Evolutionary conservation across 1,140 invertebrate genomes (phyloP).

Genomic region (Drosophila subpulchrella): DNA sequence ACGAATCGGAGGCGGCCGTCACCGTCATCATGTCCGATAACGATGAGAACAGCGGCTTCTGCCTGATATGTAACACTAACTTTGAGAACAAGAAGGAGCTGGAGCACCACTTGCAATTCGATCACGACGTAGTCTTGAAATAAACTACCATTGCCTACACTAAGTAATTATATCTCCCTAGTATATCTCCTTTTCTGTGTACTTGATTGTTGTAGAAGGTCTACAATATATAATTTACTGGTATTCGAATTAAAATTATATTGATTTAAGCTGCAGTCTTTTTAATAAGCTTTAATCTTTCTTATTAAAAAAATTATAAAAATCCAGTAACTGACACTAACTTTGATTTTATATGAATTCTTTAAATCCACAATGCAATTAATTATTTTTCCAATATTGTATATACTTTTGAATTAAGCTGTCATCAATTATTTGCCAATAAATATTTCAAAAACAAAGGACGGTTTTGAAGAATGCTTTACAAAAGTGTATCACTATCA

Average conservation of each 20-base stretch:
- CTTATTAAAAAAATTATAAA: too few species aligned
- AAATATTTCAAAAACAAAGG: too few species aligned
- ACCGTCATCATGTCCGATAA: conserved; percentile 73
- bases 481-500: too few species aligned
- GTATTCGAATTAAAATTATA: neutral
- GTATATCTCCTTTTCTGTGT: conserved; percentile 12
- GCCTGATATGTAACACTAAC: conserved; percentile 70
- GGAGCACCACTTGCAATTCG: conserved; percentile 71
- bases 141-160: conserved; percentile 20
- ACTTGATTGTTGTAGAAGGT: conserved; percentile 16
- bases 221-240: conserved; percentile 25
- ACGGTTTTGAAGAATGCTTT: too few species aligned
- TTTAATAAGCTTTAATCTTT: too few species aligned
- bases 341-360: neutral
- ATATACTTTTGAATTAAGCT: too few species aligned
- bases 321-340: too few species aligned
- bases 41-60: conserved; percentile 63
- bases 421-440: too few species aligned
- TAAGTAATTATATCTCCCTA: conserved; percentile 7
- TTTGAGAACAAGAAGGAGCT: conserved; percentile 75
- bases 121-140: conserved; percentile 76
- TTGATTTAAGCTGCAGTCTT: neutral
- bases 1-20: conserved; percentile 73
- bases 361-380: neutral
- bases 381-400: too few species aligned